Evolutionary conservation across 2,797 vertebrate genomes (phyloP).

Genomic region (Liasis olivaceus): DNA sequence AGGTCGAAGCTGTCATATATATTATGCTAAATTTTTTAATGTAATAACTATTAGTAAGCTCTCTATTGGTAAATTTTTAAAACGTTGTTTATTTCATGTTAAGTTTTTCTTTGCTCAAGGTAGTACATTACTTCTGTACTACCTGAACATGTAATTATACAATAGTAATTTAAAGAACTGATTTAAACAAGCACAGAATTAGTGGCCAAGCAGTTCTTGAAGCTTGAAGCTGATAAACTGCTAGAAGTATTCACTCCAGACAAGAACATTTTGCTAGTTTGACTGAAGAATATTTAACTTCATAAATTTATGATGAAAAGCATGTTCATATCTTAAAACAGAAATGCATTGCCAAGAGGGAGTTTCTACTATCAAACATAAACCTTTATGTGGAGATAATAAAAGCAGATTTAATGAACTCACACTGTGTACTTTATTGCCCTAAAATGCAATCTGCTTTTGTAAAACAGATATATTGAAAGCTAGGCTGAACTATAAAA

Average conservation of each 20-base stretch:
- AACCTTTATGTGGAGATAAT: slow-evolving; percentile 15
- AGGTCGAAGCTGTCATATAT: slow-evolving; percentile 74
- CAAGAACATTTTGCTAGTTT: slow-evolving; percentile 21
- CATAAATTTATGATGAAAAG: slow-evolving; percentile 25
- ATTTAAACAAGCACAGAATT: background rate
- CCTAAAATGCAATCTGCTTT: slow-evolving; percentile 19
- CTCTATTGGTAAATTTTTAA: slow-evolving; percentile 67
- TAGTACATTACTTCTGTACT: background rate
- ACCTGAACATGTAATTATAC: background rate
- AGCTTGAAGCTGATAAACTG: slow-evolving; percentile 7
- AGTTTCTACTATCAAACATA: background rate
- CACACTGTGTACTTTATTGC: slow-evolving; percentile 31
- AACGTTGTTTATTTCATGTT: slow-evolving; percentile 69
- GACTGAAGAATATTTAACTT: slow-evolving; percentile 34
- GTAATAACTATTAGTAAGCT: slow-evolving; percentile 73
- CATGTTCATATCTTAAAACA: background rate
- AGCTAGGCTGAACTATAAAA: slow-evolving; percentile 31
- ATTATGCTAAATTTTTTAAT: slow-evolving; percentile 75
- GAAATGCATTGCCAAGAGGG: background rate
- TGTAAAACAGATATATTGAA: slow-evolving; percentile 13
- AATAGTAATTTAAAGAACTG: slow-evolving; percentile 7
- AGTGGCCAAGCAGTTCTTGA: background rate
- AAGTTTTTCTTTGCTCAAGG: slow-evolving; percentile 21
- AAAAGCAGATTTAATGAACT: slow-evolving; percentile 20
- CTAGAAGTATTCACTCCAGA: background rate